phyloP scores from a whole-genome alignment of 2,113 vertebrate species.

The Misgurnus mizolepis region DNA sequence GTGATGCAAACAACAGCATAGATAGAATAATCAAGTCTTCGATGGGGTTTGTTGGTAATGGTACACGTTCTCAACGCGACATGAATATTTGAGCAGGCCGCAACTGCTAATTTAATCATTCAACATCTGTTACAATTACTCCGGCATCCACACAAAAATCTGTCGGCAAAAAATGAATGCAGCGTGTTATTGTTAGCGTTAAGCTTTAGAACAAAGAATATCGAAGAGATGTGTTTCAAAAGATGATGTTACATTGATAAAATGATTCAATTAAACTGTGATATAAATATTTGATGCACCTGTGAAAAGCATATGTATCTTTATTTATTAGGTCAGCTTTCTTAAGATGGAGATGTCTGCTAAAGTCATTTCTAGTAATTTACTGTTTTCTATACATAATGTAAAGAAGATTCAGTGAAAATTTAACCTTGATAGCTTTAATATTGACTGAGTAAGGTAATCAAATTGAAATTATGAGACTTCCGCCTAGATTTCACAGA shows the following conservation, averaged over 20 bases:
- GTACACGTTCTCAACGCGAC: slow-evolving; percentile 47
- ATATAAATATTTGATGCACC: not conserved
- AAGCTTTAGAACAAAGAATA: slow-evolving; percentile 33
- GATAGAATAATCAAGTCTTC: slow-evolving; percentile 42
- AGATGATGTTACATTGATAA: not conserved
- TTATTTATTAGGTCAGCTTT: too few relatives aligned
- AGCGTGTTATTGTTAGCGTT: slow-evolving; percentile 26
- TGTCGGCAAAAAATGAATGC: slow-evolving; percentile 35
- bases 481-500: too few relatives aligned
- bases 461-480: too few relatives aligned
- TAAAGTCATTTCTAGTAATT: too few relatives aligned
- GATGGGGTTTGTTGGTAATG: slow-evolving; percentile 44
- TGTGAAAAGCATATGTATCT: not conserved
- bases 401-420: too few relatives aligned
- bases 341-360: too few relatives aligned
- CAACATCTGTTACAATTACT: slow-evolving; percentile 57
- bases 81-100: slow-evolving; percentile 57
- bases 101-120: slow-evolving; percentile 58
- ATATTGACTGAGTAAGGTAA: too few relatives aligned
- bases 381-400: too few relatives aligned
- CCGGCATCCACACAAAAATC: slow-evolving; percentile 43
- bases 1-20: slow-evolving; percentile 45
- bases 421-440: too few relatives aligned
- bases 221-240: not conserved
- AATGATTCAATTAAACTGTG: not conserved